These are phyloP conservation scores for Trachelus iudaicus DNA, from an alignment of 2,888 invertebrate genomes.

Conservation along the genomic window DNA sequence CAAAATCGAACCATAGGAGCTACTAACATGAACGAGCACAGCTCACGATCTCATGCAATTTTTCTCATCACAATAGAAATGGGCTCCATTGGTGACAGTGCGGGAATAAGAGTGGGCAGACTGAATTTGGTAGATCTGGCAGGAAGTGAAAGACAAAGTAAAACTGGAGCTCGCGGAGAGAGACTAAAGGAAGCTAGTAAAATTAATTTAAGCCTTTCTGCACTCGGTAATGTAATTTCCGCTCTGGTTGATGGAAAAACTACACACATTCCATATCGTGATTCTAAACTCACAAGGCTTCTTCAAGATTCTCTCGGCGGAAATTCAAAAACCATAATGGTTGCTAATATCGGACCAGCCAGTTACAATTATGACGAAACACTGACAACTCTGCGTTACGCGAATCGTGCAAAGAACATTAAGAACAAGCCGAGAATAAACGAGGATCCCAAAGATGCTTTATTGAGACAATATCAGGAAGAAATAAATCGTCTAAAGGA, in stretches of 20 bases:
- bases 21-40: slow-evolving; percentile 99
- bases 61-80: slow-evolving; percentile 98
- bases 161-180: slow-evolving; percentile 95
- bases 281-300: slow-evolving; percentile 95
- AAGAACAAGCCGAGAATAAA: slow-evolving; percentile 99
- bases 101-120: slow-evolving; percentile 83
- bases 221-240: slow-evolving; percentile 98
- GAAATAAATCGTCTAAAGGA: slow-evolving; percentile 84
- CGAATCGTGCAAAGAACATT: slow-evolving; percentile 97
- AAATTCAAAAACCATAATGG: slow-evolving; percentile 99
- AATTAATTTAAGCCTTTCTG: slow-evolving; percentile 95
- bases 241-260: slow-evolving; percentile 93
- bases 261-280: slow-evolving; percentile 96
- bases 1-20: slow-evolving; percentile 93
- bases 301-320: slow-evolving; percentile 98
- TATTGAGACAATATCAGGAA: slow-evolving; percentile 93
- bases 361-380: slow-evolving; percentile 98
- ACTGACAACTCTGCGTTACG: slow-evolving; percentile 94
- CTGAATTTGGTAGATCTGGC: slow-evolving; percentile 98
- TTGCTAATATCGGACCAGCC: slow-evolving; percentile 98
- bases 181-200: slow-evolving; percentile 95
- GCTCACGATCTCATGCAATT: slow-evolving; percentile 97
- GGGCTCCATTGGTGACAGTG: slow-evolving; percentile 75
- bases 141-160: slow-evolving; percentile 96
- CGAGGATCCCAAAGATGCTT: slow-evolving; percentile 98